A percentile compares a stretch with the other conserved stretches of the same genome.
Evolutionary conservation across 2,888 invertebrate species (phyloP).

Genomic region (Itoplectis maculator): DNA sequence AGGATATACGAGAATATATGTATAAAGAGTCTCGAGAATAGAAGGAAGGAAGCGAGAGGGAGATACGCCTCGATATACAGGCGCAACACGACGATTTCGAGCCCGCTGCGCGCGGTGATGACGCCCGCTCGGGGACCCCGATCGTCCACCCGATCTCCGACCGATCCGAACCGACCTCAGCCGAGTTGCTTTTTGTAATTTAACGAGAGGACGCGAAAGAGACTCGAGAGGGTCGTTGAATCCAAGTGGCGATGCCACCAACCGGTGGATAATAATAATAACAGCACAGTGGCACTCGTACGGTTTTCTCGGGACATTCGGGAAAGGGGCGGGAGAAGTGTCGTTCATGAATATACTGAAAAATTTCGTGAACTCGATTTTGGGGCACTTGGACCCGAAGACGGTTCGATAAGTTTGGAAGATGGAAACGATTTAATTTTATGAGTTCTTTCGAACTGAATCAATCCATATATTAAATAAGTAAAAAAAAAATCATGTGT

Average conservation of each 20-base stretch:
- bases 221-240: constrained; percentile 34
- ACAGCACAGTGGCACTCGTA: background rate
- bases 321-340: background rate
- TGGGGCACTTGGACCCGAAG: no score
- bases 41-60: constrained; percentile 3
- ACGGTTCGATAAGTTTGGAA: no score
- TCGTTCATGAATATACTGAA: background rate
- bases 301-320: background rate
- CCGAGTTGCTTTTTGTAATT: constrained; percentile 31
- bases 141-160: background rate
- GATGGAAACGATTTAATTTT: no score
- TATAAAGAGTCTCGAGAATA: background rate
- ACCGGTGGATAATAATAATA: constrained; percentile 16
- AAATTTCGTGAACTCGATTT: background rate
- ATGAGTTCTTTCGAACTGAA: no score
- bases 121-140: constrained; percentile 17
- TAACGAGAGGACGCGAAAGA: constrained; percentile 30
- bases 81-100: background rate
- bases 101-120: background rate
- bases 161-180: constrained; percentile 18
- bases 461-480: background rate
- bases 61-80: background rate
- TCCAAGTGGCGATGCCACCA: constrained; percentile 23
- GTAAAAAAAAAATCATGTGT: background rate
- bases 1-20: constrained; percentile 44